A percentile compares a stretch with the other conserved stretches of the same genome.
Conservation (phyloP, 2,113 vertebrate species). For the Drymodes brunneopygia region DNA sequence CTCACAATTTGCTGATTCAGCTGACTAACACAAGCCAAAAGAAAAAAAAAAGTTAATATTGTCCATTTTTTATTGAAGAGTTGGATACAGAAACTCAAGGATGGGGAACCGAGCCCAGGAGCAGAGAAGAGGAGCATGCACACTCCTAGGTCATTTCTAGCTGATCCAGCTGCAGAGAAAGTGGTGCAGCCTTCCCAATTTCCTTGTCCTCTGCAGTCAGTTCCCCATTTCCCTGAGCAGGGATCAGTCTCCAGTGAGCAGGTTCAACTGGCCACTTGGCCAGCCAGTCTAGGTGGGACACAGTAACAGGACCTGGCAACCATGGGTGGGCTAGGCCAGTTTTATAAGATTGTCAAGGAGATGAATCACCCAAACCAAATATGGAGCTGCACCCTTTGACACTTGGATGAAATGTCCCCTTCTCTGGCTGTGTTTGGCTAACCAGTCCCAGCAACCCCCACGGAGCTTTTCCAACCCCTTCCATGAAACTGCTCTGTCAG, state of each 20-base stretch:
- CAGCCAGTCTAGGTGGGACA: not conserved
- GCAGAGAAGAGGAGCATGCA: not conserved
- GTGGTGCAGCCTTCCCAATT: not conserved
- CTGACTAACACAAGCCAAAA: not conserved
- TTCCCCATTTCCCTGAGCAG: not conserved
- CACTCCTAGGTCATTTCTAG: not conserved
- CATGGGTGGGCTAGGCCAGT: not conserved
- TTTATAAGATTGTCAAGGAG: not conserved
- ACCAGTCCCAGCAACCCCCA: accelerated
- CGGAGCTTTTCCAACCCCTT: not conserved
- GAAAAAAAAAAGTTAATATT: not conserved
- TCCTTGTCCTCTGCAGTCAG: not conserved
- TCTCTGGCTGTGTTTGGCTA: not conserved
- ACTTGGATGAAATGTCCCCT: not conserved
- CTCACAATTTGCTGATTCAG: not conserved
- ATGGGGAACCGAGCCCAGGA: not conserved
- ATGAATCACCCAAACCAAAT: not conserved
- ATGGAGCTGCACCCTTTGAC: not conserved
- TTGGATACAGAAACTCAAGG: not conserved
- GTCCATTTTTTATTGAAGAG: not conserved
- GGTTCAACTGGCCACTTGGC: not conserved
- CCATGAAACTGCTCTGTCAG: not conserved
- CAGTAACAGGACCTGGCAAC: not conserved
- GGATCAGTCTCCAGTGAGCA: not conserved
- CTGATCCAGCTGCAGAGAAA: not conserved